phyloP scores from a whole-genome alignment of 2,113 vertebrate species.

The Protomyctophum bolini region DNA sequence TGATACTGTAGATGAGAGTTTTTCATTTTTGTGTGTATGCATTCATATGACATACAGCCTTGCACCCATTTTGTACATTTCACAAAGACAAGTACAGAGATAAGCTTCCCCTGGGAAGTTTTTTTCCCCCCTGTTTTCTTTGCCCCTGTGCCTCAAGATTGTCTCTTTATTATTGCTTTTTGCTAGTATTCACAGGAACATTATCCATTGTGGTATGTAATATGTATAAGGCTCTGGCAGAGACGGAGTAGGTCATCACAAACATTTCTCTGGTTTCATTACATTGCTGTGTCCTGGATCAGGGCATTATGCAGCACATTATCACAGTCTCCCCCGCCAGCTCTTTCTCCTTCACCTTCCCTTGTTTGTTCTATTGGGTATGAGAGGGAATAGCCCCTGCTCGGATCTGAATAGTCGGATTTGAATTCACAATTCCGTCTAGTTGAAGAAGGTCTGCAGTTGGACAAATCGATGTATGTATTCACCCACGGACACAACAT shows the following conservation, averaged over 20 bases:
- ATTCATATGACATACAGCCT: slow-evolving; percentile 15
- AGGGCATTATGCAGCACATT: slow-evolving; percentile 30
- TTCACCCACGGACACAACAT: background rate
- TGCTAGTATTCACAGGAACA: slow-evolving; percentile 5
- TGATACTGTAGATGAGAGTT: background rate
- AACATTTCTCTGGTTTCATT: slow-evolving; percentile 28
- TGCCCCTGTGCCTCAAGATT: slow-evolving; percentile 24
- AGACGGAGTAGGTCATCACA: slow-evolving; percentile 30
- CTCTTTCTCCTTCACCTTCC: background rate
- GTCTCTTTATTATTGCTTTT: slow-evolving; percentile 45
- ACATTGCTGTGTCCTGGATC: slow-evolving; percentile 15
- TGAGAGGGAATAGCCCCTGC: too few species aligned
- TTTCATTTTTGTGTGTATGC: slow-evolving; percentile 21
- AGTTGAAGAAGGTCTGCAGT: too few species aligned
- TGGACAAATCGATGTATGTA: background rate
- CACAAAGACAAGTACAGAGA: slow-evolving; percentile 10
- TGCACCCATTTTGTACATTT: slow-evolving; percentile 18
- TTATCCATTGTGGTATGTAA: slow-evolving; percentile 40
- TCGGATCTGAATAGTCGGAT: too few species aligned
- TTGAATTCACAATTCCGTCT: too few species aligned
- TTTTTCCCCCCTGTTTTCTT: too few species aligned
- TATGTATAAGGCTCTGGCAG: background rate
- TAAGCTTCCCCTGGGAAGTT: background rate
- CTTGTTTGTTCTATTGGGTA: too few species aligned
- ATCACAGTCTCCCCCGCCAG: slow-evolving; percentile 16